Evolutionary conservation across 2,113 vertebrate genomes (phyloP).

Genomic region (Craseonycteris thonglongyai): DNA sequence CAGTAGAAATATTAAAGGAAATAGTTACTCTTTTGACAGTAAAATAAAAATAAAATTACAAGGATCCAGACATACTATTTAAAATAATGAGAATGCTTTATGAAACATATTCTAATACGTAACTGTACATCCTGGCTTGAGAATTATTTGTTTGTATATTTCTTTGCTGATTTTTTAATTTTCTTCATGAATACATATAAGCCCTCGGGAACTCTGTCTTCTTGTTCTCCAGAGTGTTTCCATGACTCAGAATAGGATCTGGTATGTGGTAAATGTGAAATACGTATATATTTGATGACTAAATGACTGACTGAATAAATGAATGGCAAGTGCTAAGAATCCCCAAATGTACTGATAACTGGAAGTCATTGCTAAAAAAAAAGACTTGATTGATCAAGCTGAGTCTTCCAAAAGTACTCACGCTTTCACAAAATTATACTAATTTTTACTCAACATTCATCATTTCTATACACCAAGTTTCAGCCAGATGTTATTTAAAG

Average conservation of each 20-base stretch:
- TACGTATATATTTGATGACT: conserved; percentile 45
- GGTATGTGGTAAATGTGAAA: conserved; percentile 19
- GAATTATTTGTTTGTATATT: neutral
- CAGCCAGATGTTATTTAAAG: conserved; percentile 76
- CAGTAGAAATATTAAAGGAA: neutral
- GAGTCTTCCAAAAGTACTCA: conserved; percentile 67
- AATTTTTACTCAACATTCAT: conserved; percentile 71
- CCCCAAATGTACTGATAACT: conserved; percentile 48
- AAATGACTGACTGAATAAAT: conserved; percentile 40
- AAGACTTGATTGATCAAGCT: conserved; percentile 52
- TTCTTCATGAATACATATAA: conserved; percentile 22
- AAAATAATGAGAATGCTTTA: conserved; percentile 19
- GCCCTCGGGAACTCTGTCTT: neutral
- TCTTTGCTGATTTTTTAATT: neutral
- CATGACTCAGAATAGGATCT: conserved; percentile 20
- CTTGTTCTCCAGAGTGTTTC: neutral
- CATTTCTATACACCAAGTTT: conserved; percentile 62
- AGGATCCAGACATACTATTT: neutral
- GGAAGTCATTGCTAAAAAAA: conserved; percentile 46
- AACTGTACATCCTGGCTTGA: neutral
- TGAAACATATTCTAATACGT: neutral
- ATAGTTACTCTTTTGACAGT: neutral
- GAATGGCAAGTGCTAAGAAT: conserved; percentile 36
- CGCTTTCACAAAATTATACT: conserved; percentile 67
- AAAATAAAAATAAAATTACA: conserved; percentile 11